Evolutionary conservation across 35 echinoderm and acorn worm species (phyloP).

Genomic region (Ptychodera flava): DNA sequence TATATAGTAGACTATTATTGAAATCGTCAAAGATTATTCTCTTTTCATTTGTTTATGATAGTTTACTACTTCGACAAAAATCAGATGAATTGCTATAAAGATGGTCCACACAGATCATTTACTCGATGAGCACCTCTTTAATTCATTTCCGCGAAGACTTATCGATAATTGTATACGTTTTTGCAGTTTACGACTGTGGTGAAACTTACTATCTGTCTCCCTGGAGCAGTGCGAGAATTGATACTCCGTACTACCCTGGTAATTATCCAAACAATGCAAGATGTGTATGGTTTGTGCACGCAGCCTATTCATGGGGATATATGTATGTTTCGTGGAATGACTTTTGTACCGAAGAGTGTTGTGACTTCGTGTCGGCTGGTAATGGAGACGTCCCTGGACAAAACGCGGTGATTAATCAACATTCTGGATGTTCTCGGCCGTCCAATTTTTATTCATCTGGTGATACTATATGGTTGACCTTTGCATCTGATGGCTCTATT

Average conservation of each 20-base stretch:
- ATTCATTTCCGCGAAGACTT: too few relatives aligned
- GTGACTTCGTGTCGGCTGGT: neutral
- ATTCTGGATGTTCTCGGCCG: neutral
- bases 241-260: neutral
- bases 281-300: neutral
- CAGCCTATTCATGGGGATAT: neutral
- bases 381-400: neutral
- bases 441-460: neutral
- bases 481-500: neutral
- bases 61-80: too few relatives aligned
- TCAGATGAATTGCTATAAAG: too few relatives aligned
- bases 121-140: too few relatives aligned
- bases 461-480: neutral
- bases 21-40: too few relatives aligned
- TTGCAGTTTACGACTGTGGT: too few relatives aligned
- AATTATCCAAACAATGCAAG: neutral
- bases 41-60: too few relatives aligned
- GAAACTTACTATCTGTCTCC: neutral
- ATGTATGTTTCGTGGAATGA: neutral
- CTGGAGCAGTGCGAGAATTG: neutral
- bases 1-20: too few relatives aligned
- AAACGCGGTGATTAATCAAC: neutral
- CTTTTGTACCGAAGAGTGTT: neutral
- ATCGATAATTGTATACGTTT: too few relatives aligned
- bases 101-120: too few relatives aligned